These are phyloP conservation scores for Phalacrocorax carbo DNA, from an alignment of 2,113 vertebrate genomes.

Conservation along the genomic window DNA sequence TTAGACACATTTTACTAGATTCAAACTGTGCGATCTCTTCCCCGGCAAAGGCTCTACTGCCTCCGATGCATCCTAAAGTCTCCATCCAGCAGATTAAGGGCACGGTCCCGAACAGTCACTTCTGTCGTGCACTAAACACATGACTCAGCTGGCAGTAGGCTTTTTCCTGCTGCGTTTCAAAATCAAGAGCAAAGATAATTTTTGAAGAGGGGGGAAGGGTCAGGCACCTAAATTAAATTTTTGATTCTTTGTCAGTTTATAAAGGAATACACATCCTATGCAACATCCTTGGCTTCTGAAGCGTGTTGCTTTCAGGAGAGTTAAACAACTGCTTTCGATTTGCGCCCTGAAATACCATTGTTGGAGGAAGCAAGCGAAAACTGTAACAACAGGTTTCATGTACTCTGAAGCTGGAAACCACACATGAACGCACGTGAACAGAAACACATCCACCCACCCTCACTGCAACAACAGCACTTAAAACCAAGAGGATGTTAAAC, in stretches of 20 bases:
- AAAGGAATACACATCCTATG: not conserved
- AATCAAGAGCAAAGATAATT: slow-evolving; percentile 33
- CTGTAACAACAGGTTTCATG: not conserved
- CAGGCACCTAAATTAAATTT: not conserved
- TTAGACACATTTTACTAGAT: slow-evolving; percentile 10
- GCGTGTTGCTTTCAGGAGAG: not conserved
- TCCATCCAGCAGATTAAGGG: slow-evolving; percentile 25
- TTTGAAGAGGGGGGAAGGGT: not conserved
- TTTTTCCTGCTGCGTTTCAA: slow-evolving; percentile 44
- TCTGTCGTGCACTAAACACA: slow-evolving; percentile 30
- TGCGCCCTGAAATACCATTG: not conserved
- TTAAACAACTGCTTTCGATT: not conserved
- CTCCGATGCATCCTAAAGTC: not conserved
- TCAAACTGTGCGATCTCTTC: slow-evolving; percentile 9
- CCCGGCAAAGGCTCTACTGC: not conserved
- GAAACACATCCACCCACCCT: not conserved
- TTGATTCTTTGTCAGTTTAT: not conserved
- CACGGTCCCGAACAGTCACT: slow-evolving; percentile 46
- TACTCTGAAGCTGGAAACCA: slow-evolving; percentile 9
- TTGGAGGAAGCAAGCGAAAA: not conserved
- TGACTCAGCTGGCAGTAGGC: slow-evolving; percentile 13
- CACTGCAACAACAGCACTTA: accelerated
- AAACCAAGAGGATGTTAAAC: not conserved
- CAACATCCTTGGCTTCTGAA: not conserved
- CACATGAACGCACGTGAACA: not conserved